Evolutionary conservation across 2,797 vertebrate species (phyloP), one percentile per base, ranked within the genome.

Genomic region (Ataeniobius toweri): DNA sequence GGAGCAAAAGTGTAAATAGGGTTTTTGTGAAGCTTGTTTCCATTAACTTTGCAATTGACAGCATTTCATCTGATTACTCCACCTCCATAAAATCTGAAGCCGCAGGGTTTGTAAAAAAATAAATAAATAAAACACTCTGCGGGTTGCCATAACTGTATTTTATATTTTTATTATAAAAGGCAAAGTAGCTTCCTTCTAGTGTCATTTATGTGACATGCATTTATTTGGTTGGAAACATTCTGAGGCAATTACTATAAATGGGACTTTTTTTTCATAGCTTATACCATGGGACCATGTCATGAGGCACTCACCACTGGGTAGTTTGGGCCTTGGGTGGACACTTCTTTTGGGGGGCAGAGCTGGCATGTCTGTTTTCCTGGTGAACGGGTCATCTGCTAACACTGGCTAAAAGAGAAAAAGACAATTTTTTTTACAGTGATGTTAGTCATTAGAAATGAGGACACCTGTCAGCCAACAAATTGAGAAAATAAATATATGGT

Each of bases 271-370:
- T 46, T 46, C 6, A 46, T 46, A 7, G 44, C 0, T 50, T 50
- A 50, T 50, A 50, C 8, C 9, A 50, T 1, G 10, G 8, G 18
- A 53, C 18, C 20, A 20, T 53, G 51, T 6, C 18, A 26, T 20
- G 18, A 24, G 3, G 77, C 90, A 94, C 97, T 97, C 95, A 99
- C 98, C 98, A 81, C 97, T 98, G 90, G 97, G 97, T 50, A 97
- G 97, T 90, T 98, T 98, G 89, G 98, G 98, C 78, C 98, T 94
- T 2, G 97, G 97, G 13, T 98, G 98, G 79, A 98, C 92, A 56
- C 93, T 96, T 92, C 98, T 98, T 95, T 99, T 99, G 10, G 98
- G 98, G 13, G 98, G 98, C 59, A 99, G 95, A 6, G 97, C 97
- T 5, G 98, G 98, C 7, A 96, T 99, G 90, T 98, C 97, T 76